These are phyloP conservation scores for Aspidoscelis tigris DNA, from an alignment of 2,113 vertebrate species.

Conservation along the genomic window DNA sequence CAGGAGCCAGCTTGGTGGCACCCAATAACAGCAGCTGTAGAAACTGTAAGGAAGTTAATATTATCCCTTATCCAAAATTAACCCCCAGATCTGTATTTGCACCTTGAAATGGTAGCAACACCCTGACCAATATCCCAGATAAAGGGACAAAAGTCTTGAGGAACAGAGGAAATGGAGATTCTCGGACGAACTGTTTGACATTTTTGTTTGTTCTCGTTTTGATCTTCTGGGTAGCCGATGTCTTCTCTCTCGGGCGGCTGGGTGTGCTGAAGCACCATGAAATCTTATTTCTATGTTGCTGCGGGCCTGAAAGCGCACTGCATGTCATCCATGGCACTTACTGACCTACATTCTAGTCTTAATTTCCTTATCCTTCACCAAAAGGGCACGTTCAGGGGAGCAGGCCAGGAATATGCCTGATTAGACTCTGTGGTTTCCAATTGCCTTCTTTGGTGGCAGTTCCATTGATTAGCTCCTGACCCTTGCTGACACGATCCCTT, in stretches of 20 bases:
- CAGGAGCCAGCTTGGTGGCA: too few relatives aligned
- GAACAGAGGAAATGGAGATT: neutral
- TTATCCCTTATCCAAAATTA: too few relatives aligned
- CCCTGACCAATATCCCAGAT: neutral
- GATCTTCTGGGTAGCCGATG: too few relatives aligned
- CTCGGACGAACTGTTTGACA: too few relatives aligned
- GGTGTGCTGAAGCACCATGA: too few relatives aligned
- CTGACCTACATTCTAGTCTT: constrained; percentile 25
- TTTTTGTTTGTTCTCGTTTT: neutral
- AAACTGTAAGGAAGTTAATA: too few relatives aligned
- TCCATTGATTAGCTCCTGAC: constrained; percentile 44
- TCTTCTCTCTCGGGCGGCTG: neutral
- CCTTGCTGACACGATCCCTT: constrained; percentile 49
- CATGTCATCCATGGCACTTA: neutral
- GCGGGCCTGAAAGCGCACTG: neutral
- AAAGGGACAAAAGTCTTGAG: neutral
- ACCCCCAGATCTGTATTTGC: too few relatives aligned
- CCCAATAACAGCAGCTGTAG: too few relatives aligned
- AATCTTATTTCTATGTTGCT: neutral
- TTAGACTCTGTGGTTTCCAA: constrained; percentile 24
- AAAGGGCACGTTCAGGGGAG: neutral
- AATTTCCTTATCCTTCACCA: neutral
- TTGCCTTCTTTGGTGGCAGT: constrained; percentile 36
- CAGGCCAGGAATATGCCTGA: constrained; percentile 9
- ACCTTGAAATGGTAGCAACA: too few relatives aligned